Percentiles rank a stretch among this genome's conserved stretches.
These are phyloP conservation scores for Ctenicera cuprea DNA, from an alignment of 2,888 invertebrate species.

Conservation along the genomic window DNA sequence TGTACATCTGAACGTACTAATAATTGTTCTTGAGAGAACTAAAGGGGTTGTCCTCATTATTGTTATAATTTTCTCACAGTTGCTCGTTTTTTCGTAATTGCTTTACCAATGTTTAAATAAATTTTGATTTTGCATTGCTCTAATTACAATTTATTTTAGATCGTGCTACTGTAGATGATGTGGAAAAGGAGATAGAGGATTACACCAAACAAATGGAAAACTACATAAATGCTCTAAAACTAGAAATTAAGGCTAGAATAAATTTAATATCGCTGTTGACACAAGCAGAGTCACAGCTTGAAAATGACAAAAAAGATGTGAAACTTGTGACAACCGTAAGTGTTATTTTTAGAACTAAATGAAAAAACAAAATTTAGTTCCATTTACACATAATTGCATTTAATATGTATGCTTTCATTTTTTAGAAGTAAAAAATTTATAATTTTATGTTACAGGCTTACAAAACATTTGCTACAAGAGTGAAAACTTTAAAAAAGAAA, in stretches of 20 bases:
- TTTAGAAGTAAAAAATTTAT: no score
- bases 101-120: no score
- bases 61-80: no score
- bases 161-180: constrained; percentile 89
- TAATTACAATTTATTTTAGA: constrained; percentile 78
- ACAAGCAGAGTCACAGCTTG: constrained; percentile 90
- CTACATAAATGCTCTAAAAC: constrained; percentile 86
- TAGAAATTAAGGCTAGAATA: constrained; percentile 88
- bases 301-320: constrained; percentile 94
- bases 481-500: constrained; percentile 89
- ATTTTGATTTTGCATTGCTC: no score
- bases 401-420: neutral
- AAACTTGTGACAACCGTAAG: constrained; percentile 96
- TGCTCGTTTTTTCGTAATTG: no score
- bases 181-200: constrained; percentile 90
- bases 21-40: no score
- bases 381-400: no score
- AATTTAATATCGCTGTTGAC: constrained; percentile 85
- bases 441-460: constrained; percentile 95
- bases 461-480: constrained; percentile 92
- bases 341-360: no score
- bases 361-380: no score
- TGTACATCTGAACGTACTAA: no score
- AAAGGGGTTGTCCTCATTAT: no score
- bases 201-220: constrained; percentile 86